Base-by-base conservation (phyloP, 2,113 vertebrate species). In the Brachyhypopomus occidentalis region DNA sequence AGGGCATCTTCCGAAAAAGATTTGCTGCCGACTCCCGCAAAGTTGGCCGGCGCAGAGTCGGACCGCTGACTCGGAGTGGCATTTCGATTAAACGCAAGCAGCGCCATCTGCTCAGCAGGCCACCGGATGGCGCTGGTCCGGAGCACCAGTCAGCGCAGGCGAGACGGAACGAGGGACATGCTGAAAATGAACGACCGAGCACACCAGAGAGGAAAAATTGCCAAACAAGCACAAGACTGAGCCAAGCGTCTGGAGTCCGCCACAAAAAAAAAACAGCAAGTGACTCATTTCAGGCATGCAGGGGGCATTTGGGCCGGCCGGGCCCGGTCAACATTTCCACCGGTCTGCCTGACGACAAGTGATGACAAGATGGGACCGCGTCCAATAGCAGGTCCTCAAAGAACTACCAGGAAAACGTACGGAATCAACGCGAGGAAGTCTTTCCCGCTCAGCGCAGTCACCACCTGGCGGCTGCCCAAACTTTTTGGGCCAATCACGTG, bases 321-420 rank as follows among this genome's bases (percentile, higher is more conserved):
- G 56, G 60, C 17, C 62, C 20, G 56, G 56, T 78, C 59, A 77
- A 70, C 79, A 79, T 63, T 82, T 79, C 79, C 63, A 64, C 59
- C 64, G 55, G 52, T n/a, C 55, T 75, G 72, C 30, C 30, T 59
- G 55, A 60, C 74, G 63, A 78, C 66, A 76, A 80, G 75, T 25
- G 48, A 69, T 66, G 63, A 80, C 45, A 12, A 14, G 9, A 14
- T 52, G 12, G 45, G 9, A 2, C 2, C 41, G 41, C 6, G 5
- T 52, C 45, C 12, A 14, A 52, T 52, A 52, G 45, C 45, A 52
- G 45, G 45, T 52, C 45, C 45, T 52, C 45, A 52, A 52, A 52
- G 12, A 52, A 11, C 45, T 9, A 52, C 45, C 45, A 52, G 45
- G 12, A 8, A 14, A 52, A 52, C 12, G 12, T 52, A 14, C 12